Evolutionary conservation across 2,797 vertebrate species (phyloP).

Genomic region (Acanthurus leucopareius): DNA sequence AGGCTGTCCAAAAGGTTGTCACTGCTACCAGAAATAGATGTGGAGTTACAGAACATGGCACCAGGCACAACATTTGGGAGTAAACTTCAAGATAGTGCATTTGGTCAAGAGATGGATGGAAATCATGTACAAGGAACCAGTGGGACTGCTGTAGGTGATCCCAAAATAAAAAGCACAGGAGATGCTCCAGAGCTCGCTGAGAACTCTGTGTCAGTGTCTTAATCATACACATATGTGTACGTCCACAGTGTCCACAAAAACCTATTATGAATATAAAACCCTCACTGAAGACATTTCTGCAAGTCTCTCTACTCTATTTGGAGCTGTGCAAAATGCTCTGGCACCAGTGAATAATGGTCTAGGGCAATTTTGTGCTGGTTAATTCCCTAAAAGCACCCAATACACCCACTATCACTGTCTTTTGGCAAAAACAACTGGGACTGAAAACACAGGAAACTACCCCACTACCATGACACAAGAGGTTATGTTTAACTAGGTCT

Average conservation of each 20-base stretch:
- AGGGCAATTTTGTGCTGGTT: conserved; percentile 1
- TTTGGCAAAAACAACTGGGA: conserved; percentile 2
- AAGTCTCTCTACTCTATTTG: conserved; percentile 5
- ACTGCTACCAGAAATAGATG: conserved; percentile 54
- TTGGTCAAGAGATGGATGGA: conserved; percentile 27
- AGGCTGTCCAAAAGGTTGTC: conserved; percentile 76
- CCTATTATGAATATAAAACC: not conserved
- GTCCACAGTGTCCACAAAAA: not conserved
- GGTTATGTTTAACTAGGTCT: not conserved
- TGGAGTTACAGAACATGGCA: conserved; percentile 64
- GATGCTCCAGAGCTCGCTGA: not conserved
- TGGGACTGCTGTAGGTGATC: conserved; percentile 7
- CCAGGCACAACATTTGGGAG: conserved; percentile 69
- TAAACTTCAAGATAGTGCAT: conserved; percentile 33
- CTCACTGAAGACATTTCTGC: not conserved
- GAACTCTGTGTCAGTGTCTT: not conserved
- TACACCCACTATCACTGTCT: conserved; percentile 19
- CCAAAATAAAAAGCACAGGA: conserved; percentile 13
- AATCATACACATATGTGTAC: conserved; percentile 6
- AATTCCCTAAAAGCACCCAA: not conserved
- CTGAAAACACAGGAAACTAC: conserved; percentile 16
- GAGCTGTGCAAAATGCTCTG: not conserved
- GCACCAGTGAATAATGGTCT: not conserved
- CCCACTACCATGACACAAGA: not conserved
- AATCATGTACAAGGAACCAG: conserved; percentile 35